Evolutionary conservation across 1,140 invertebrate genomes (phyloP), one percentile per base, ranked within the genome.

Genomic region (Drosophila persimilis): DNA sequence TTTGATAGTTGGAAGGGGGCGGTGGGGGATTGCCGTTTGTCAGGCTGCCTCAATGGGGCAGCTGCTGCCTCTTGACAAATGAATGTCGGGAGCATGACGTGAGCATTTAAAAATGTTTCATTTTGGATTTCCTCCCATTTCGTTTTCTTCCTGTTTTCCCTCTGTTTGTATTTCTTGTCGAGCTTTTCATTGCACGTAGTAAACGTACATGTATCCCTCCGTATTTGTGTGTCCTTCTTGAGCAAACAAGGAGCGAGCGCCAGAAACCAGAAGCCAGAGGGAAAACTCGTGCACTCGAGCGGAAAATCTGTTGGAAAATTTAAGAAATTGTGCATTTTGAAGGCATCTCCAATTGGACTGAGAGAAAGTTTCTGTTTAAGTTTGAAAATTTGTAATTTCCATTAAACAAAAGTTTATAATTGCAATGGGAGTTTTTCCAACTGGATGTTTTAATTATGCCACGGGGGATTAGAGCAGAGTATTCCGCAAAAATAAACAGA

Each of bases 41-140:
- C 24, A 5, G 24, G 24, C 24, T 26, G 24, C 24, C 24, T 26
- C 24, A 26, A 5, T 26, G 29, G 26, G 17, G 13, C 31, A 31
- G 83, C 73, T 88, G 83, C 73, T 86, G 83, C 61, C 60, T 73
- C 74, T 71, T 88, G 78, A 88, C 83, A 88, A 77, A 88, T 79
- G 83, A 76, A 83, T 86, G 83, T 88, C 54, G 74, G 77, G 74
- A 78, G 11, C 83, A 78, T 83, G 75, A 79, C 73, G 73, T 70
- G 53, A 81, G 81, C 74, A 81, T 85, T 85, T 86, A 47, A 77
- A 86, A 74, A 57, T 64, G 59, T 73, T 63, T 72, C 65, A 39
- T 39, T 39, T 39, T 39, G 35, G 3, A 13, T 13, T 4, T 39
- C 13, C 35, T 13, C 11, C 35, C 35, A 13, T 47, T 26, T 69